Base-by-base conservation (phyloP, 2,888 invertebrate species). In the Tachina grossa region DNA sequence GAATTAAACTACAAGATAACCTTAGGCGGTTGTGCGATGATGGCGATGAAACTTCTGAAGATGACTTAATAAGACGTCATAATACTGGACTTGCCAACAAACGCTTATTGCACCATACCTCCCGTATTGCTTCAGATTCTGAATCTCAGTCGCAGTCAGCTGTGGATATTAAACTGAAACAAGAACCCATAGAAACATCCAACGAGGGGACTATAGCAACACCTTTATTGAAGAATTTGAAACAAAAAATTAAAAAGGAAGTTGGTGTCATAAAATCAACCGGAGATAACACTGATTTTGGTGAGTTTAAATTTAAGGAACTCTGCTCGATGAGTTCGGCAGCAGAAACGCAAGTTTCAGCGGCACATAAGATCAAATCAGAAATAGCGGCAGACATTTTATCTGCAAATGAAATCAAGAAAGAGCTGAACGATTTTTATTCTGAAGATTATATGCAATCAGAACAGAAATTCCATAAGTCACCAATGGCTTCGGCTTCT, bases 41-140 rank as follows among this genome's bases (percentile, higher is more conserved):
- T 88, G 94, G 89, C 2, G 92, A 92, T 10, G 92, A 92, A 19
- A 92, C 90, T 55, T 91, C 91, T 3, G 92, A 92, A 45, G 91
- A 91, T 83, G 85, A 85, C 57, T 90, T 91, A 83, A 89, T 91
- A 49, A 88, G 90, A 2, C 89, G 94, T 39, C 88, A 88, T 78
- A 88, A 82, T 57, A 79, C 75, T 9, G 55, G 95, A 90, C 93
- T 94, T 2, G 93, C 95, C 1, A 93, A 93, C 2, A 94, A 95
- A 79, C 96, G 96, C 90, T 95, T 95, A 88, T 96, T 95, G 0
- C 93, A 95, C 88, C 95, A 96, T 31, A 92, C 91, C 0, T 76
- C 87, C n/a, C 94, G 96, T 39, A 96, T 97, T 82, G 95, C 96
- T 83, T 96, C 96, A 11, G 97, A 97, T 89, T 95, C 96, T 9